Conservation (phyloP, 2,888 invertebrate genomes). For the Tetrapedia diversipes region DNA sequence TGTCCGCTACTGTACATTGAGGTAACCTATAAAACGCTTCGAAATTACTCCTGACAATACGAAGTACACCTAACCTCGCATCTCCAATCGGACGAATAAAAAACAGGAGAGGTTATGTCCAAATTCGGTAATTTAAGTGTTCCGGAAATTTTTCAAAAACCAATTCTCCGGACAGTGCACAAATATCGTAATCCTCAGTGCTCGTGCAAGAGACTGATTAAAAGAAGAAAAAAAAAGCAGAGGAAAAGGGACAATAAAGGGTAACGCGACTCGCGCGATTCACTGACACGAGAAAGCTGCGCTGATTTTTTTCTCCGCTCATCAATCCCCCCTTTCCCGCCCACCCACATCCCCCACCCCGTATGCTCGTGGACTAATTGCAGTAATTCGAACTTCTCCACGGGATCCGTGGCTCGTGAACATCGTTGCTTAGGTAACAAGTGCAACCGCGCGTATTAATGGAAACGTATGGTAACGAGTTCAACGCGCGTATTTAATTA, state of each 20-base stretch:
- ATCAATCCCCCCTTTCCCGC: too few species aligned
- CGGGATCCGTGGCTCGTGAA: conserved; percentile 43
- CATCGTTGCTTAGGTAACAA: conserved; percentile 63
- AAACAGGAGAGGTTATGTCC: too few species aligned
- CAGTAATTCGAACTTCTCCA: conserved; percentile 39
- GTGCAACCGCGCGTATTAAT: conserved; percentile 59
- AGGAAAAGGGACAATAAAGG: neutral
- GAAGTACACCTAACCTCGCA: too few species aligned
- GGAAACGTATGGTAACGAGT: conserved; percentile 60
- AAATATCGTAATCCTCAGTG: neutral
- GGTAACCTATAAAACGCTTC: too few species aligned
- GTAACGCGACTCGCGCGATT: conserved; percentile 8
- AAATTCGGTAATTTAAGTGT: too few species aligned
- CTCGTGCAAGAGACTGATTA: neutral
- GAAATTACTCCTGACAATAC: too few species aligned
- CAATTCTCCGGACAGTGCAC: neutral
- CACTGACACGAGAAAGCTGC: conserved; percentile 7
- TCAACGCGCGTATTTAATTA: conserved; percentile 64
- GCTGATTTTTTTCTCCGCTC: conserved; percentile 38
- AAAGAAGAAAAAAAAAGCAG: too few species aligned
- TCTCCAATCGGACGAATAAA: too few species aligned
- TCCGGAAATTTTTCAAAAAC: too few species aligned
- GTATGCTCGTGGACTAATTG: conserved; percentile 33
- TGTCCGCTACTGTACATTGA: too few species aligned
- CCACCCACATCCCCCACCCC: neutral